A percentile compares a stretch with the other conserved stretches of the same genome.
Evolutionary conservation across 2,797 vertebrate genomes (phyloP).

Genomic region (Poecile montanus): DNA sequence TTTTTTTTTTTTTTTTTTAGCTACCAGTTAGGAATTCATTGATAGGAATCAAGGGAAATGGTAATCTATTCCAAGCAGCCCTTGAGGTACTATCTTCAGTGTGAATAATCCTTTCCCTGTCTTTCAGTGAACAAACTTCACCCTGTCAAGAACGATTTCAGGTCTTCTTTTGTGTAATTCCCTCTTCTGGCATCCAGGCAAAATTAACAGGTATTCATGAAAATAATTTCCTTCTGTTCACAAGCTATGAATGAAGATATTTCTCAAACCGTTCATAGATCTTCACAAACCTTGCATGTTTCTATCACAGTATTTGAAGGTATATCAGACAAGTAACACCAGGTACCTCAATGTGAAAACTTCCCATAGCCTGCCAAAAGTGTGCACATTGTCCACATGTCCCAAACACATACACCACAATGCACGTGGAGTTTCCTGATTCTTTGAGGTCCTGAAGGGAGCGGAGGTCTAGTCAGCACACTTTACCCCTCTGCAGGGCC

Average conservation of each 20-base stretch:
- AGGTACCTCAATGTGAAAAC: neutral
- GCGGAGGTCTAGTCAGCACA: neutral
- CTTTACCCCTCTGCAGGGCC: neutral
- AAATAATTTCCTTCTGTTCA: neutral
- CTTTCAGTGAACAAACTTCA: neutral
- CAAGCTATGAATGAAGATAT: neutral
- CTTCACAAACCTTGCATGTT: neutral
- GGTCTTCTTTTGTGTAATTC: neutral
- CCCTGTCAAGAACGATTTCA: neutral
- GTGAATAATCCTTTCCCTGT: neutral
- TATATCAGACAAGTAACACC: neutral
- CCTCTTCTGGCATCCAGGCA: neutral
- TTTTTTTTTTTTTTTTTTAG: neutral
- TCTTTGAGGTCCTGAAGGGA: neutral
- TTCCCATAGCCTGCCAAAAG: neutral
- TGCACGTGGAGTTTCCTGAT: neutral
- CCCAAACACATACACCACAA: neutral
- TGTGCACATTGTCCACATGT: neutral
- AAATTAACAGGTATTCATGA: neutral
- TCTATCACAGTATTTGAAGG: neutral
- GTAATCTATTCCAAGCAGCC: neutral
- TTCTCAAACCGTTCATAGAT: neutral
- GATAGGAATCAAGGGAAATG: neutral
- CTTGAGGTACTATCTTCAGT: neutral
- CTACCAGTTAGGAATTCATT: neutral